Conservation (phyloP, 2,113 vertebrate genomes). For the Dipodomys stephensi region DNA sequence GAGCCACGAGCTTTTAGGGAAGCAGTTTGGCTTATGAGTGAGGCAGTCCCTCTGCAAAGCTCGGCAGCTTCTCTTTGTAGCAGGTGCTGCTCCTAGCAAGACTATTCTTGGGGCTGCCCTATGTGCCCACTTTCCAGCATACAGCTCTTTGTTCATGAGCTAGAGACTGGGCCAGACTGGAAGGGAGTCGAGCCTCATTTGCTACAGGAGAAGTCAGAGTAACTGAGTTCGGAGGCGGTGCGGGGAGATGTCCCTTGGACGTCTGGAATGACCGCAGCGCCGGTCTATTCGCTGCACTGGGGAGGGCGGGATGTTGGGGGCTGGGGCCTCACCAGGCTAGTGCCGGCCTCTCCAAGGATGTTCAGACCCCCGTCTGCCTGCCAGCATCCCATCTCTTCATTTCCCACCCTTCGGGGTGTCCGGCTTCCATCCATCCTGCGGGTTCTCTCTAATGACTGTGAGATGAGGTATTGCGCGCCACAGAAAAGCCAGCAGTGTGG, state of each 20-base stretch:
- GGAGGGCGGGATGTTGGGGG: not conserved
- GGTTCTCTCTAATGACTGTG: slow-evolving; percentile 73
- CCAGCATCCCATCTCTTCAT: not conserved
- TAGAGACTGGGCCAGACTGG: not conserved
- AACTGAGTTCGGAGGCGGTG: not conserved
- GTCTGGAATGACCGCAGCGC: not conserved
- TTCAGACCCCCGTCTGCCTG: not conserved
- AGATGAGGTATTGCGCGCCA: slow-evolving; percentile 50
- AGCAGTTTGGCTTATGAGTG: not conserved
- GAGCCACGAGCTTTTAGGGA: not conserved
- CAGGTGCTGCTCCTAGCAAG: not conserved
- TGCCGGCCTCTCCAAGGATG: not conserved
- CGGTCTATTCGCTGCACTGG: not conserved
- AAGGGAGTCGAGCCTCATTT: not conserved
- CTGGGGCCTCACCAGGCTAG: not conserved
- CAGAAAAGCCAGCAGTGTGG: slow-evolving; percentile 59
- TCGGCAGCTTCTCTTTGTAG: not conserved
- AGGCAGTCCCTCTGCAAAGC: not conserved
- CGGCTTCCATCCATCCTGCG: slow-evolving; percentile 7
- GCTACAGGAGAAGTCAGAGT: not conserved
- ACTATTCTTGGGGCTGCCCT: not conserved
- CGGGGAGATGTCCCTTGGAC: no score
- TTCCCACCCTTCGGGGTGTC: slow-evolving; percentile 56
- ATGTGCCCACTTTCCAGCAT: not conserved
- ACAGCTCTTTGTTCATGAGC: not conserved